These are phyloP conservation scores for Myxocyprinus asiaticus DNA, from an alignment of 2,113 vertebrate species.

Conservation along the genomic window DNA sequence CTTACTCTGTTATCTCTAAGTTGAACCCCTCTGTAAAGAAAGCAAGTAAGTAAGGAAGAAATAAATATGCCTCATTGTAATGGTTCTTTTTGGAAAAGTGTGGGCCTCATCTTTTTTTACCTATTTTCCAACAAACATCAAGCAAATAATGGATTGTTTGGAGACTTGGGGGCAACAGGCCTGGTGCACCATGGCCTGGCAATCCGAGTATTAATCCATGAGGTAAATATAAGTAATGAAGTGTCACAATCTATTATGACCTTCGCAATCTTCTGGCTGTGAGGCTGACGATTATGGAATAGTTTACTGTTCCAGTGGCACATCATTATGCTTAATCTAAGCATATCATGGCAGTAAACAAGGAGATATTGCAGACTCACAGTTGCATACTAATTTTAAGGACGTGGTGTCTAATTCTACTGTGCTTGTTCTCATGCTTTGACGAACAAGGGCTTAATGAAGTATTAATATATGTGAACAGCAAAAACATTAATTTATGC, in stretches of 20 bases:
- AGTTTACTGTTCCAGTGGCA: constrained; percentile 41
- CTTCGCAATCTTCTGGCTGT: constrained; percentile 39
- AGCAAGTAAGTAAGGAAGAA: not conserved
- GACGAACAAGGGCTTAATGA: not conserved
- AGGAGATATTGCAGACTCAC: constrained; percentile 26
- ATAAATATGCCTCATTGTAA: not conserved
- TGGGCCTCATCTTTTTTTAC: constrained; percentile 38
- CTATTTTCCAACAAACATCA: constrained; percentile 51
- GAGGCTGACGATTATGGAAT: constrained; percentile 46
- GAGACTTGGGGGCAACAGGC: constrained; percentile 31
- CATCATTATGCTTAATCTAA: constrained; percentile 44
- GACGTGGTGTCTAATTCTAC: not conserved
- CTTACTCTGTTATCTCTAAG: not conserved
- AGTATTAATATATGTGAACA: not conserved
- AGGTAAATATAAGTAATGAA: constrained; percentile 57
- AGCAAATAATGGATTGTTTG: constrained; percentile 47
- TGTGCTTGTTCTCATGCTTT: not conserved
- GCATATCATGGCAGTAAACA: constrained; percentile 33
- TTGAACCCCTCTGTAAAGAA: too few relatives aligned
- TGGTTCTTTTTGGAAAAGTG: not conserved
- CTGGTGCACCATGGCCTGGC: constrained; percentile 11
- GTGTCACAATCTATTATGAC: constrained; percentile 54
- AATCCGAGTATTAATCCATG: constrained; percentile 44
- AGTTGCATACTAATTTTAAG: constrained; percentile 33
- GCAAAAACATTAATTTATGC: too few relatives aligned